phyloP scores from a whole-genome alignment of 2,113 vertebrate genomes.

The Spea multiplicata region DNA sequence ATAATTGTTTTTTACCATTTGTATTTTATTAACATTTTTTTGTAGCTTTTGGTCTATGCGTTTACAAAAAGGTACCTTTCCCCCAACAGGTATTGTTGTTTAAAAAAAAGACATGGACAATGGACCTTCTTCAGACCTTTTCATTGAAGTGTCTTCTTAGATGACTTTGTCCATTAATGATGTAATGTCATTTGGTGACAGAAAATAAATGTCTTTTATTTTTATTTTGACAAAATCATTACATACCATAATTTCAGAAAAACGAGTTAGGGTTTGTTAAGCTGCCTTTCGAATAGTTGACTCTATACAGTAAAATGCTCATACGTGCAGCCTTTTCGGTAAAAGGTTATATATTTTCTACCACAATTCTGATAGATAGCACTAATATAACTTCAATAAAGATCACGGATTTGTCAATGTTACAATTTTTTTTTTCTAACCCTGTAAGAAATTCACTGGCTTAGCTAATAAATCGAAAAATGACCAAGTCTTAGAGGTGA shows the following conservation, averaged over 20 bases:
- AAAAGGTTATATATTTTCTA: constrained; percentile 95
- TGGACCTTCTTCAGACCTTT: no score
- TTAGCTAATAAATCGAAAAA: constrained; percentile 74
- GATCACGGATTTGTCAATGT: constrained; percentile 85
- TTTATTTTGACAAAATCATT: constrained; percentile 95
- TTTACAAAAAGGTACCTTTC: no score
- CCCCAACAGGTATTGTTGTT: no score
- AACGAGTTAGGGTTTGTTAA: constrained; percentile 80
- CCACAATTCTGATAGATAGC: constrained; percentile 94
- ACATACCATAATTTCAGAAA: constrained; percentile 85
- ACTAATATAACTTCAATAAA: constrained; percentile 98
- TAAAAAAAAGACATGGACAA: no score
- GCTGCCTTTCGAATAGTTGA: constrained; percentile 80
- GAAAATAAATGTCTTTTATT: constrained; percentile 75
- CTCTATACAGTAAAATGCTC: constrained; percentile 92
- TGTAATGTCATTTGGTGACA: constrained; percentile 77
- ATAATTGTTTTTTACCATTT: no score
- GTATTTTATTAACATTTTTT: no score
- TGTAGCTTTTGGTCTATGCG: no score
- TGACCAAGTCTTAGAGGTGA: constrained; percentile 66
- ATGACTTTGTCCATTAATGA: constrained; percentile 63
- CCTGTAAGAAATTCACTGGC: constrained; percentile 66
- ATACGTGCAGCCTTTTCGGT: constrained; percentile 85
- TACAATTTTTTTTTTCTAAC: constrained; percentile 69
- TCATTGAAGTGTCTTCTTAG: constrained; percentile 66